Evolutionary conservation across 1,140 invertebrate species (phyloP), one percentile per base, ranked within the genome.

Genomic region (Drosophila fuyamai): DNA sequence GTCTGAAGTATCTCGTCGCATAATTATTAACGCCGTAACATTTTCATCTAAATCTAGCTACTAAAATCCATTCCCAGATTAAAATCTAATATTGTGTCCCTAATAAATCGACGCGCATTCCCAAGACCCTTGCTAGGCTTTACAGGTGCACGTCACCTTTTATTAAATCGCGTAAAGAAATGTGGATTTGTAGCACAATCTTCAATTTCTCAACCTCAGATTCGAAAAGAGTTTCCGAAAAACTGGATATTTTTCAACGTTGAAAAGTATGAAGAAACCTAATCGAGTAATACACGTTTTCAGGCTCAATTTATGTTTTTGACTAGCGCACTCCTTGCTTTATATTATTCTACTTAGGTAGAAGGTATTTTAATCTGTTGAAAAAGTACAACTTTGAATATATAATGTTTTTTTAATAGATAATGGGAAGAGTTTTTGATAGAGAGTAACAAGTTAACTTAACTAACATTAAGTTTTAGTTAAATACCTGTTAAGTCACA

Each of bases 191-290:
- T n/a, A 18, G 1, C 18, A 5, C 60, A n/a, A 29, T 12, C n/a
- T 18, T 3, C 4, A 10, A 13, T 43, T 8, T 5, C 50, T 32
- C 35, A 50, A 7, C 59, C 63, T 4, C 56, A 59, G 43, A 51
- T 74, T 44, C 76, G 83, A 9, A 77, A 80, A 72, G 66, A 85
- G 6, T 90, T 88, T 75, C 67, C 85, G 6, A 80, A 90, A 70
- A 90, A 61, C 27, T 88, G 83, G 70, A 76, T 89, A 10, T 84
- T 73, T 63, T 23, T 32, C n/a, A 71, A 54, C 23, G n/a, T 60
- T n/a, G 59, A 65, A 40, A 80, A 76, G 77, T 81, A 85, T 57
- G 61, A 48, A 14, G 23, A 48, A 29, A n/a, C 5, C 1, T 56
- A 16, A 40, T 18, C 1, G 3, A 23, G 7, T 36, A 12, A 5